A percentile compares a stretch with the other conserved stretches of the same genome.
Evolutionary conservation across 2,888 invertebrate genomes (phyloP).

Genomic region (Unio delphinus): DNA sequence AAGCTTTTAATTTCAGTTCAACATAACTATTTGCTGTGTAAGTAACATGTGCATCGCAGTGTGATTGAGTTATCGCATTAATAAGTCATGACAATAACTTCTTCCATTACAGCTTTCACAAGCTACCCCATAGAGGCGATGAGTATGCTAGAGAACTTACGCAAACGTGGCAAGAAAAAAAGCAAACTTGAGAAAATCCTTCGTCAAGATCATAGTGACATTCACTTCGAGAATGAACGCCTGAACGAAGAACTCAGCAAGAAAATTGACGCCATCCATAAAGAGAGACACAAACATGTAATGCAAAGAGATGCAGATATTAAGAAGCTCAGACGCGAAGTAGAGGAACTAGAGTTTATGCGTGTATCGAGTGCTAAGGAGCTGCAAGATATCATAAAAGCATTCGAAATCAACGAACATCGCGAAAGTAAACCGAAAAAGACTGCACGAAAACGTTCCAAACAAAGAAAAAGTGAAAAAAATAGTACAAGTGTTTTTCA

Average conservation of each 20-base stretch:
- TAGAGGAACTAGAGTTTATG: slow-evolving; percentile 22
- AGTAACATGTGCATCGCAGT: too few species aligned
- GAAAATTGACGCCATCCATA: slow-evolving; percentile 29
- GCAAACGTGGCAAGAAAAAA: slow-evolving; percentile 28
- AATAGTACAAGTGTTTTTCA: slow-evolving; percentile 1
- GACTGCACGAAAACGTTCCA: too few species aligned
- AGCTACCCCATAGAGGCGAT: too few species aligned
- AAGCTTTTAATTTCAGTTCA: too few species aligned
- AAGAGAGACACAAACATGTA: slow-evolving; percentile 32
- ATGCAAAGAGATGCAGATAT: slow-evolving; percentile 35
- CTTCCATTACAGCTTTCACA: too few species aligned
- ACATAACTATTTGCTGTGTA: too few species aligned
- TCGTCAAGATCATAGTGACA: slow-evolving; percentile 47
- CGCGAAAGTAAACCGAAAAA: background rate
- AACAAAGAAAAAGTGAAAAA: background rate
- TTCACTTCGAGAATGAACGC: slow-evolving; percentile 51
- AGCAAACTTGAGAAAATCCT: slow-evolving; percentile 39
- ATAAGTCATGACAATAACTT: background rate
- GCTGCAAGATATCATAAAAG: slow-evolving; percentile 2
- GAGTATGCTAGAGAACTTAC: too few species aligned
- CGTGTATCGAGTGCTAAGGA: slow-evolving; percentile 20
- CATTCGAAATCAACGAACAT: background rate
- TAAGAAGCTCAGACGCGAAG: slow-evolving; percentile 30
- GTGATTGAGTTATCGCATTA: too few species aligned
- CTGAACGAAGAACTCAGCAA: slow-evolving; percentile 39